phyloP scores from a whole-genome alignment of 1,140 invertebrate genomes.

The Trichogramma pretiosum region DNA sequence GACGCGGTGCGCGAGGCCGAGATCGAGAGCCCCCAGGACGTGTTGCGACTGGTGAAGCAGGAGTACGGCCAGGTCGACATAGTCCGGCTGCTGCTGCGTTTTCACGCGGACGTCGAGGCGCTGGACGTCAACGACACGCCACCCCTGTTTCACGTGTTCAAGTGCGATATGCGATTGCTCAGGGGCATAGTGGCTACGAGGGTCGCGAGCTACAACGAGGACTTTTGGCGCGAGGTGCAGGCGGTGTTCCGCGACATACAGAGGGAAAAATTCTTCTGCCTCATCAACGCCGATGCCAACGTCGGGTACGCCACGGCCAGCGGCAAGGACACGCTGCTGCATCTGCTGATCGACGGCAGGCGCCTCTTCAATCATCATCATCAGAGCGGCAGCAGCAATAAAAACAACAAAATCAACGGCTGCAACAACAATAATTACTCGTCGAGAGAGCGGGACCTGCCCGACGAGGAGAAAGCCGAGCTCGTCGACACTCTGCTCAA shows the following conservation, averaged over 20 bases:
- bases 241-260: neutral
- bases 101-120: neutral
- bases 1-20: neutral
- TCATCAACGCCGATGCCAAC: neutral
- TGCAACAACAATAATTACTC: too few species aligned
- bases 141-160: conserved; percentile 8
- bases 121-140: conserved; percentile 4
- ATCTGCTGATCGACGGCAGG: conserved; percentile 7
- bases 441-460: neutral
- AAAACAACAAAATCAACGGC: too few species aligned
- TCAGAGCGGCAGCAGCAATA: neutral
- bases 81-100: conserved; percentile 3
- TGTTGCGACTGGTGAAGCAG: neutral
- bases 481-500: conserved; percentile 1
- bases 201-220: neutral
- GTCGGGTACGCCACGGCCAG: neutral
- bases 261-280: conserved; percentile 1
- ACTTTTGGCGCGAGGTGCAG: neutral
- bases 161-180: neutral
- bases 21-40: neutral
- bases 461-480: conserved; percentile 8
- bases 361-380: neutral
- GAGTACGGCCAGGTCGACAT: conserved; percentile 5
- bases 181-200: neutral
- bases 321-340: conserved; percentile 5